Base-by-base conservation (phyloP, 35 echinoderm and acorn worm species). In the Ophioderma brevispina region DNA sequence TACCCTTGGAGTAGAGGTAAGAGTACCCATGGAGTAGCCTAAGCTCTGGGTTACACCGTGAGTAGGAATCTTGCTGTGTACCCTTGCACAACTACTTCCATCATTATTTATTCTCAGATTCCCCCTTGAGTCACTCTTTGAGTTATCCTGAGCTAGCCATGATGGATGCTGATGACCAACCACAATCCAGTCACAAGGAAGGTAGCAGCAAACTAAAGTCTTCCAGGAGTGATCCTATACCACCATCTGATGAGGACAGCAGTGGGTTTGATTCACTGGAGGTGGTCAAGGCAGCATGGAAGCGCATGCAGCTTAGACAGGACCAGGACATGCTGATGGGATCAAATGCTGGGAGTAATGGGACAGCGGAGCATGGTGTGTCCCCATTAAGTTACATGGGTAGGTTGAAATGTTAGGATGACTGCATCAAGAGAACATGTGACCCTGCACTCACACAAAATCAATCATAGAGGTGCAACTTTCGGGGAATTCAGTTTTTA, bases 241-340 rank as follows among this genome's bases (percentile, higher is more conserved):
- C 64, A 25, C 39, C 63, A 15, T 36, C 75, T 36, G 46, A 85
- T 64, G 81, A 31, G 0, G 83, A 85, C 15, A 17, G 46, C 14
- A 75, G 28, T 64, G 59, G 59, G 59, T 52, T 80, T 5, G 77
- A 80, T 40, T 89, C 87, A 8, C 35, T 89, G 31, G 87, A 89
- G 77, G 78, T 80, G 21, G 87, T 89, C 32, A 79, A 78, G 43
- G 87, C 75, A 32, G 50, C 87, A 31, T 89, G 87, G 87, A 40
- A 76, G 59, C 76, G 87, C 19, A 76, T 89, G 19, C 76, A 80
- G 32, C 63, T 76, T 38, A 81, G 87, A 59, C 76, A 80, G 40
- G 87, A 89, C 33, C 83, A 85, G 5, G 52, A 85, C 17, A 35
- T 52, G 46, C 21, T 35, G 15, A 70, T 70, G 15, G 59, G 59